These are phyloP conservation scores for Dynastes maya DNA, from an alignment of 2,888 invertebrate species.

Conservation along the genomic window DNA sequence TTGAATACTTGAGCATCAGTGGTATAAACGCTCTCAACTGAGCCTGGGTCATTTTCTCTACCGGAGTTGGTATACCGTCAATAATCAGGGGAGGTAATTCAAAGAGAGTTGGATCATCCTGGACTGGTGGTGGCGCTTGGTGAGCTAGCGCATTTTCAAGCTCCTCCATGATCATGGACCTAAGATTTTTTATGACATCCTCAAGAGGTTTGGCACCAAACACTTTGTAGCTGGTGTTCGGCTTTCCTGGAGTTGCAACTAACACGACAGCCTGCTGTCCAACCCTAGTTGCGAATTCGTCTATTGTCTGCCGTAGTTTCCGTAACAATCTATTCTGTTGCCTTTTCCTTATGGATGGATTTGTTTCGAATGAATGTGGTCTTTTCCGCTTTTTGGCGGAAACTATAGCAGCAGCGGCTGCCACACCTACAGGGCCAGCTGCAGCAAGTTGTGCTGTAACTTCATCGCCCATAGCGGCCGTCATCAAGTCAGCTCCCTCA, in stretches of 20 bases:
- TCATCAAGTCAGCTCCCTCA: constrained; percentile 88
- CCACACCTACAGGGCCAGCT: constrained; percentile 96
- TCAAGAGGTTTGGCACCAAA: constrained; percentile 97
- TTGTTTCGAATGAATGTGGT: constrained; percentile 97
- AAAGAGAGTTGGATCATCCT: constrained; percentile 94
- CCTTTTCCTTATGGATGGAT: constrained; percentile 95
- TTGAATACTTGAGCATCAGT: constrained; percentile 97
- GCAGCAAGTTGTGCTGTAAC: constrained; percentile 97
- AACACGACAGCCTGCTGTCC: constrained; percentile 97
- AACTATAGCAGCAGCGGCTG: constrained; percentile 96
- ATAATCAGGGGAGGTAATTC: constrained; percentile 97
- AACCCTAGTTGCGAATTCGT: constrained; percentile 96
- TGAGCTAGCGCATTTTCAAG: constrained; percentile 94
- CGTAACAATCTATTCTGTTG: constrained; percentile 94
- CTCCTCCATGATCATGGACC: constrained; percentile 95
- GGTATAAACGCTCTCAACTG: constrained; percentile 97
- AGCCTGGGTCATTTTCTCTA: constrained; percentile 99
- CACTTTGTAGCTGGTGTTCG: constrained; percentile 96
- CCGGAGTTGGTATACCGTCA: constrained; percentile 97
- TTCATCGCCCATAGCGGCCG: constrained; percentile 91
- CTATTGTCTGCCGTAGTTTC: constrained; percentile 94
- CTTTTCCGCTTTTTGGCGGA: constrained; percentile 96
- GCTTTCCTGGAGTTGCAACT: constrained; percentile 96
- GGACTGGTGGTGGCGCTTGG: constrained; percentile 89
- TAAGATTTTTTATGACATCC: constrained; percentile 93